Evolutionary conservation across 2,797 vertebrate genomes (phyloP).

Genomic region (Oreonectes daqikongensis): DNA sequence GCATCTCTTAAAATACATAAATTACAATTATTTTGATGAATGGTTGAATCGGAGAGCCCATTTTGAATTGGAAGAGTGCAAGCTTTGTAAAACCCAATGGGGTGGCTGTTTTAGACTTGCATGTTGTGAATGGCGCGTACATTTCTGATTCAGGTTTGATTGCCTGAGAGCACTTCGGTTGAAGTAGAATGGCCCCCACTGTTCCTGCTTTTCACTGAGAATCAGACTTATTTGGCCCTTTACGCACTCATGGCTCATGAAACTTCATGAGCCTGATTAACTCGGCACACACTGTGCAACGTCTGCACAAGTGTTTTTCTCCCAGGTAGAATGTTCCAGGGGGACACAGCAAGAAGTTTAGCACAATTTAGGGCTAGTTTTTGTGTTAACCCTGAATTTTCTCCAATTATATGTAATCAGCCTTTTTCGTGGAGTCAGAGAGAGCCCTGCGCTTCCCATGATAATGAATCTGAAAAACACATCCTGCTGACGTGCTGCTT

Average conservation of each 20-base stretch:
- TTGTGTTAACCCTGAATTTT: constrained; percentile 38
- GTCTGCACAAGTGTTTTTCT: not conserved
- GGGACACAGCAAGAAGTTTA: not conserved
- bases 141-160: constrained; percentile 17
- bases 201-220: not conserved
- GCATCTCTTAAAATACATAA: not conserved
- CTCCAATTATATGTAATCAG: constrained; percentile 50
- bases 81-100: constrained; percentile 16
- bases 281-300: not conserved
- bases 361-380: constrained; percentile 27
- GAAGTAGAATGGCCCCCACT: constrained; percentile 10
- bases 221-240: constrained; percentile 3
- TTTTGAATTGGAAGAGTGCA: constrained; percentile 13
- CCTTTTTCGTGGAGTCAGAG: constrained; percentile 22
- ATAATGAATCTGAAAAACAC: constrained; percentile 43
- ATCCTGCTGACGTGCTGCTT: constrained; percentile 7
- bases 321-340: not conserved
- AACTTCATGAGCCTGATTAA: constrained; percentile 11
- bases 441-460: not conserved
- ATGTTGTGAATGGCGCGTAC: not conserved
- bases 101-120: not conserved
- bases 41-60: constrained; percentile 3
- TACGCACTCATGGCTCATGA: not conserved
- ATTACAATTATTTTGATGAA: constrained; percentile 22
- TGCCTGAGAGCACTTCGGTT: constrained; percentile 3